Base-by-base conservation (phyloP, 2,113 vertebrate species). In the Albula goreensis region DNA sequence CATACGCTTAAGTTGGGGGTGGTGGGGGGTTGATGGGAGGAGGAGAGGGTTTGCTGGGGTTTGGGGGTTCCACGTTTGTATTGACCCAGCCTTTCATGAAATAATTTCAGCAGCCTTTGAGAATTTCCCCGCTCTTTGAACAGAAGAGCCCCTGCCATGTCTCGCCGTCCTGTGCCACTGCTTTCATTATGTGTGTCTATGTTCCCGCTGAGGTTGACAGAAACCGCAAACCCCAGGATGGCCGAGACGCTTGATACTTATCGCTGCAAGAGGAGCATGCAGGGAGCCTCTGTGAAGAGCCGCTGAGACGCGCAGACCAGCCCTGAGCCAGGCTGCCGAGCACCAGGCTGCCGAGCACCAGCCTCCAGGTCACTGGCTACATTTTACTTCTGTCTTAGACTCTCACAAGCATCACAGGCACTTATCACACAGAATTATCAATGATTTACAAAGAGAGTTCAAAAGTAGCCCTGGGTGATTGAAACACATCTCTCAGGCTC, bases 361-460 rank as follows among this genome's bases (percentile, higher is more conserved):
- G 57, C 57, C 74, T 86, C 56, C 83, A 49, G 81, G 57, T 85
- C 81, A 83, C 82, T 79, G 85, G 80, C 74, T 2, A 85, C 85
- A 82, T 81, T n/a, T 85, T 85, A 78, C 51, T 57, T 86, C 87
- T 60, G 41, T 50, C 13, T 56, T 50, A 49, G 50, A 70, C 52
- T 84, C 52, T 15, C 52, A 86, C n/a, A 48, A 56, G 77, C 49
- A 51, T 22, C 56, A n/a, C 80, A 83, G 53, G 11, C 88, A 83
- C 57, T 80, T 48, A 85, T 82, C 78, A 84, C 86, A 83, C 13
- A 41, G 50, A 78, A 82, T 70, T 50, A 83, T 79, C 70, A 79
- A 15, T 81, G 51, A 41, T 87, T 81, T 87, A 84, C 74, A 53
- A 87, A 82, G n/a, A 78, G 19, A 89, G 89, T 88, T 78, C n/a